Evolutionary conservation across 2,888 invertebrate species (phyloP).

Genomic region (Timema cristinae): DNA sequence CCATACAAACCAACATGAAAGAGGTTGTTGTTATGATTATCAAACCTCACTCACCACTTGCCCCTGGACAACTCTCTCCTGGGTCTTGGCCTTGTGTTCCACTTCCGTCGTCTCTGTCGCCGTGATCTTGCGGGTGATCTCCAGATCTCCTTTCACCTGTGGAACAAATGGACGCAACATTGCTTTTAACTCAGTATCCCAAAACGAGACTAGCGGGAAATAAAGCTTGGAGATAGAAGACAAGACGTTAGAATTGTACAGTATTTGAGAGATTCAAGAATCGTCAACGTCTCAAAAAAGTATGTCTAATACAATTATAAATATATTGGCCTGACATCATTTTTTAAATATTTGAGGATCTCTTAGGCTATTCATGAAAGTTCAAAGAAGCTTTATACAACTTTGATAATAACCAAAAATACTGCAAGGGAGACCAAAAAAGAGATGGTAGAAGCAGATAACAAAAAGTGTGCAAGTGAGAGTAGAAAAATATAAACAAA

Average conservation of each 20-base stretch:
- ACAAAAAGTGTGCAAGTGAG: too few relatives aligned
- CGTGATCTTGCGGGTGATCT: conserved; percentile 88
- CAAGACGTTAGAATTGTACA: not conserved
- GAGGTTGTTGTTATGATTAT: not conserved
- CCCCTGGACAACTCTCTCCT: conserved; percentile 81
- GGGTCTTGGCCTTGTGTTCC: conserved; percentile 84
- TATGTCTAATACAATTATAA: too few relatives aligned
- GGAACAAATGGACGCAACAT: not conserved
- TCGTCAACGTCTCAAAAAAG: too few relatives aligned
- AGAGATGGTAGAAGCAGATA: too few relatives aligned
- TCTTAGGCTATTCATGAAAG: too few relatives aligned
- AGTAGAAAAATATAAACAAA: too few relatives aligned
- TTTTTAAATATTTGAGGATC: conserved; percentile 2
- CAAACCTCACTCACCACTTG: conserved; percentile 52
- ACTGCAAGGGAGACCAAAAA: too few relatives aligned
- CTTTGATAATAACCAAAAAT: too few relatives aligned
- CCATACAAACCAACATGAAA: too few relatives aligned
- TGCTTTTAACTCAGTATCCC: not conserved
- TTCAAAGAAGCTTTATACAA: too few relatives aligned
- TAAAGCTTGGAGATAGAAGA: not conserved
- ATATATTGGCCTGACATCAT: not conserved
- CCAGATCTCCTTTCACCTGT: conserved; percentile 70
- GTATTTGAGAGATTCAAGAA: too few relatives aligned
- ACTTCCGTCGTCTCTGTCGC: conserved; percentile 90
- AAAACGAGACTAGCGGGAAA: not conserved